Conservation (phyloP, 2,113 vertebrate species). For the Lamprologus speciosus region DNA sequence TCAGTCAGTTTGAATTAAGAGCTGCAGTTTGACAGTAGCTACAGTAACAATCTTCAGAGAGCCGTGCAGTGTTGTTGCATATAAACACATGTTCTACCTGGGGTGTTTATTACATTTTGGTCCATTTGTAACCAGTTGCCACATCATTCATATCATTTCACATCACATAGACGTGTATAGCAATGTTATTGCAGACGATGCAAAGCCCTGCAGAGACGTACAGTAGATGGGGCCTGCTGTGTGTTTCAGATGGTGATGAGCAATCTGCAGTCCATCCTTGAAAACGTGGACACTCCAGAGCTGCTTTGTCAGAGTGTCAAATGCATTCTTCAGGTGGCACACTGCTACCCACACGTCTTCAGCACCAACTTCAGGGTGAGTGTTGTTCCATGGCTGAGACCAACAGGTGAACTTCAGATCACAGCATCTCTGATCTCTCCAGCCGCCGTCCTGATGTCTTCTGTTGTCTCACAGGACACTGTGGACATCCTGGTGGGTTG, state of each 20-base stretch:
- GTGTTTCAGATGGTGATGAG: constrained; percentile 90
- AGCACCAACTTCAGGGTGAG: constrained; percentile 98
- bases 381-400: neutral
- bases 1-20: neutral
- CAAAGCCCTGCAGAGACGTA: neutral
- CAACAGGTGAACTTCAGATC: neutral
- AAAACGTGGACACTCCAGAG: constrained; percentile 98
- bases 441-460: neutral
- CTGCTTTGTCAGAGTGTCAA: constrained; percentile 94
- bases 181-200: rapidly evolving
- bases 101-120: rapidly evolving
- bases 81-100: rapidly evolving
- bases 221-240: neutral
- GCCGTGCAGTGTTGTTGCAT: neutral
- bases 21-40: neutral
- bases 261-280: constrained; percentile 94
- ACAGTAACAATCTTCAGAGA: neutral
- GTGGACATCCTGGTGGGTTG: constrained; percentile 98
- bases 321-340: constrained; percentile 93
- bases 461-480: constrained; percentile 77
- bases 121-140: rapidly evolving
- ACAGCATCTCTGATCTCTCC: neutral
- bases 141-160: neutral
- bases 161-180: neutral
- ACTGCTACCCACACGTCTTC: constrained; percentile 96